Evolutionary conservation across 2,797 vertebrate genomes (phyloP), one percentile per base, ranked within the genome.

Genomic region (Chaenodraco wilsoni): DNA sequence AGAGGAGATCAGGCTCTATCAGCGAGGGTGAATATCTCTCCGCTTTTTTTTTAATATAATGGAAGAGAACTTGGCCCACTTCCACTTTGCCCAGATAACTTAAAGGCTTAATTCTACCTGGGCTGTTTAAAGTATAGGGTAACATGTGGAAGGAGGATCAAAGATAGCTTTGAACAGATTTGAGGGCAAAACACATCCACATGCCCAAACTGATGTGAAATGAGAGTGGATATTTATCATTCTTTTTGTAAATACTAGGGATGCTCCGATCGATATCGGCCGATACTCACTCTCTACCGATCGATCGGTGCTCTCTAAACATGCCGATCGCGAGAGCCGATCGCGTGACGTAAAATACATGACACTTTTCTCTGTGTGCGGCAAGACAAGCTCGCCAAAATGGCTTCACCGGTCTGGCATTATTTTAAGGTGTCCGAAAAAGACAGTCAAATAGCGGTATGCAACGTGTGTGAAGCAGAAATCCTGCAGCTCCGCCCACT

Each of bases 61-160:
- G 19, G 19, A 19, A 19, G 19, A 19, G 19, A 74, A 72, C 61
- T 84, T 89, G 81, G 89, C 81, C 75, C 72, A 76, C 65, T 84
- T 88, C 88, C 83, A 89, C 66, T 71, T 73, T 67, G 27, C 67
- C 21, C 49, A 63, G 67, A 82, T 67, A 86, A 83, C 63, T 86
- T 72, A 67, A 71, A 72, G 68, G 69, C 78, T 69, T 76, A 73
- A 69, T 77, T 78, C 65, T 78, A 69, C 74, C 81, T 76, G 65
- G 57, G 50, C 44, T 78, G 58, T 78, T 84, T 81, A 67, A 79
- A 77, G 54, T 79, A 59, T 55, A 37, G 41, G 57, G 57, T 68
- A 52, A 62, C 31, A 75, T 45, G 40, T 50, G 57, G 56, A 62
- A 58, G 55, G 56, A 55, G 50, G 69, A 81, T 81, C 49, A 76